These are phyloP conservation scores for Sebastes minor DNA, from an alignment of 2,797 vertebrate species.

Conservation along the genomic window DNA sequence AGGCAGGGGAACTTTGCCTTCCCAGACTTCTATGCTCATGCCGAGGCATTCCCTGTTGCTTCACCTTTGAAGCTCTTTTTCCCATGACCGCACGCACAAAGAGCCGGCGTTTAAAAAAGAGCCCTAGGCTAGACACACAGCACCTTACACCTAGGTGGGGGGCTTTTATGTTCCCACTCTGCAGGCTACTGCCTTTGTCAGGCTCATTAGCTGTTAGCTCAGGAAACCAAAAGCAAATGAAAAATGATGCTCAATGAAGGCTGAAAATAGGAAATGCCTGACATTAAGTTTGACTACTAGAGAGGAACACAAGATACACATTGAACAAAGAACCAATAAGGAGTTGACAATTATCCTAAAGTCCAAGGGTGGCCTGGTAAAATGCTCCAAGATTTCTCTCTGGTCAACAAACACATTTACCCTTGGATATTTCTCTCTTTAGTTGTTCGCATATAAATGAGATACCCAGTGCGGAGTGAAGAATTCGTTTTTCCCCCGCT, in stretches of 20 bases:
- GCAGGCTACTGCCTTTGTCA: slow-evolving; percentile 45
- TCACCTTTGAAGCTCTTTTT: slow-evolving; percentile 78
- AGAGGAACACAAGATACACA: not conserved
- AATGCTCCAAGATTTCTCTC: slow-evolving; percentile 34
- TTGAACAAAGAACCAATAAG: not conserved
- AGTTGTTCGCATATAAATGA: slow-evolving; percentile 70
- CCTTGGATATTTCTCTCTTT: slow-evolving; percentile 44
- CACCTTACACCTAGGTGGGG: slow-evolving; percentile 66
- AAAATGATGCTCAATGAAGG: slow-evolving; percentile 1
- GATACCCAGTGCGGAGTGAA: slow-evolving; percentile 66
- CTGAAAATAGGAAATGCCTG: not conserved
- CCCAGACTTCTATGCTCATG: slow-evolving; percentile 48
- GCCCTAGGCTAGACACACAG: slow-evolving; percentile 57
- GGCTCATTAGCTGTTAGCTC: slow-evolving; percentile 48
- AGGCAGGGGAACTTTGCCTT: slow-evolving; percentile 62
- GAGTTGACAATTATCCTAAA: not conserved
- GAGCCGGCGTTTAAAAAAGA: slow-evolving; percentile 64
- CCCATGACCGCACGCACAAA: slow-evolving; percentile 78
- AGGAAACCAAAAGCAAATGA: slow-evolving; percentile 19
- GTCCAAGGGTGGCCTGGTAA: slow-evolving; percentile 5
- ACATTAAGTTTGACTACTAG: not conserved
- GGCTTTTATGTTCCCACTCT: slow-evolving; percentile 51
- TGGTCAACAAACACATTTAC: slow-evolving; percentile 41
- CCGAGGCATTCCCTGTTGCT: slow-evolving; percentile 66
- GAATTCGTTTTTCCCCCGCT: slow-evolving; percentile 63